Evolutionary conservation across 2,113 vertebrate species (phyloP), one percentile per base, ranked within the genome.

Genomic region (Thalassarche chlororhynchos): DNA sequence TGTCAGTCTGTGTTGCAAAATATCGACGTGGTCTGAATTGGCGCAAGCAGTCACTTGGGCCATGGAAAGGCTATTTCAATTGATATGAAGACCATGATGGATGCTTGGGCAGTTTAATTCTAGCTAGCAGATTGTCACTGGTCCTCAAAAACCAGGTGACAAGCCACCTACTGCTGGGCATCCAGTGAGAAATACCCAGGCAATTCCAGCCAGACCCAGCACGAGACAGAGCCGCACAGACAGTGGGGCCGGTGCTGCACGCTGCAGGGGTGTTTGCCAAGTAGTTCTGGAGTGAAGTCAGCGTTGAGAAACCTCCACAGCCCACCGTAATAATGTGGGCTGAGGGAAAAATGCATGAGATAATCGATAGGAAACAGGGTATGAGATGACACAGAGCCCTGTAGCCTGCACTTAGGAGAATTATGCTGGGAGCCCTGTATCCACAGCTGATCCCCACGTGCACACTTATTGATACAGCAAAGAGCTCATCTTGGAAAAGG

Each of bases 191-290:
- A 89, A 44, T 36, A 38, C 6, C 32, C 32, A 32, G 79, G 52
- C 31, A 32, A 29, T 55, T 72, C 71, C 52, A 66, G 32, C 29
- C 1, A 0, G 25, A 62, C 15, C 42, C 19, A 7, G 47, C 60
- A 36, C 3, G 10, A 75, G 36, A 25, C 24, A 36, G 26, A 0
- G 0, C 47, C 58, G 71, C 38, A 42, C 9, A 8, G 15, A 4
- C 23, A 26, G 24, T 3, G 1, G 36, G 61, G 36, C 40, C 17
- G 44, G n/a, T 74, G 42, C 71, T 34, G 52, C 40, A 24, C 6
- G 31, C 31, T 36, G 74, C 2, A 8, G 23, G 34, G n/a, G 40
- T 23, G 29, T 49, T 71, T 61, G 65, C 20, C 31, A 28, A 31
- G 55, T 5, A 9, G 31, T 29, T 87, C 61, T 83, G 89, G 42